A percentile compares a stretch with the other conserved stretches of the same genome.
Conservation (phyloP, 2,113 vertebrate genomes). For the Tragelaphus strepsiceros region DNA sequence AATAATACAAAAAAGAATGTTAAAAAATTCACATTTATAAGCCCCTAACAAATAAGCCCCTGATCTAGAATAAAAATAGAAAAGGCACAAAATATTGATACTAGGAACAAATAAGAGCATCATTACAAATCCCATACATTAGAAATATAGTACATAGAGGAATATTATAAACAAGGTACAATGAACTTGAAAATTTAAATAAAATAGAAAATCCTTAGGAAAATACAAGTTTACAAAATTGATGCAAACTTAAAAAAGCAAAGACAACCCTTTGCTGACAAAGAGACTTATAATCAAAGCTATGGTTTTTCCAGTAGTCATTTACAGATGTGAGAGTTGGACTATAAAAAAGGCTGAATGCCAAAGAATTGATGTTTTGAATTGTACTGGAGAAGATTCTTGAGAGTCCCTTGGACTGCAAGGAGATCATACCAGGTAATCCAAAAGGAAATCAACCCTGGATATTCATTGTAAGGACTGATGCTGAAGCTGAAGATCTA, state of each 20-base stretch:
- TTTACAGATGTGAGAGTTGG: background rate
- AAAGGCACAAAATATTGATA: background rate
- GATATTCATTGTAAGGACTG: background rate
- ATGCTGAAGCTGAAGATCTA: background rate
- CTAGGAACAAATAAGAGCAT: background rate
- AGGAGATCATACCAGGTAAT: background rate
- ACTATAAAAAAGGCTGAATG: background rate
- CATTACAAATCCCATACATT: background rate
- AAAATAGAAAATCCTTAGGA: background rate
- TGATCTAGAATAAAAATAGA: background rate
- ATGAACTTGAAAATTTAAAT: background rate
- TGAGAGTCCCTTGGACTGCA: background rate
- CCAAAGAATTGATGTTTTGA: background rate
- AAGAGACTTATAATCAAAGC: background rate
- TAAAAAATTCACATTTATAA: background rate
- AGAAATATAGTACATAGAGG: background rate
- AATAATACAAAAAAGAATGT: background rate
- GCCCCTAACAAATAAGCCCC: background rate
- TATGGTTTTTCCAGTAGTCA: background rate
- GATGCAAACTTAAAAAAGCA: background rate
- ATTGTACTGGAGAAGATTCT: background rate
- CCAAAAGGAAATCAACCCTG: background rate
- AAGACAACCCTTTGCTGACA: background rate
- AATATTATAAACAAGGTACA: background rate
- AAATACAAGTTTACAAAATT: background rate